Percentiles rank a stretch among this genome's conserved stretches.
Conservation (phyloP, 2,888 invertebrate genomes). For the Calliopum simillimum region DNA sequence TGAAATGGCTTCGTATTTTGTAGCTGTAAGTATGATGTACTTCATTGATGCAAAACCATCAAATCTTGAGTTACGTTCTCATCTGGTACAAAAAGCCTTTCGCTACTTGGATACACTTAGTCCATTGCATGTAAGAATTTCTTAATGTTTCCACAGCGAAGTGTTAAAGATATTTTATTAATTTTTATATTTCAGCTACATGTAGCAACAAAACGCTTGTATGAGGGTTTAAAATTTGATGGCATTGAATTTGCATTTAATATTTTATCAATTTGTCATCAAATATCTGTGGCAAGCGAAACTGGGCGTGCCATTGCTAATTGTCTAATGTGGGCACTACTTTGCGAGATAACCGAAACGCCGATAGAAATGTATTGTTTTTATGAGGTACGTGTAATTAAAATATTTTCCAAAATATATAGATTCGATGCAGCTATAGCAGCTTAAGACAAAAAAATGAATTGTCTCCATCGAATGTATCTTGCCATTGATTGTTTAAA, state of each 20-base stretch:
- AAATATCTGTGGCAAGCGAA: slow-evolving; percentile 50
- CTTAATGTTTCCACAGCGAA: background rate
- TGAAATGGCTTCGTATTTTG: slow-evolving; percentile 49
- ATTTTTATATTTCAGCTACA: slow-evolving; percentile 46
- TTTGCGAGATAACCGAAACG: slow-evolving; percentile 48
- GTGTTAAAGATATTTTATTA: background rate
- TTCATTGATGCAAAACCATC: slow-evolving; percentile 44
- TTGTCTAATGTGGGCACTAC: slow-evolving; percentile 51
- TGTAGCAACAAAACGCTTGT: slow-evolving; percentile 50
- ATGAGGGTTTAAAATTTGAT: slow-evolving; percentile 45
- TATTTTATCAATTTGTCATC: slow-evolving; percentile 48
- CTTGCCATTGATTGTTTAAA: no score
- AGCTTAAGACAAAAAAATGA: no score
- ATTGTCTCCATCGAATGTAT: no score
- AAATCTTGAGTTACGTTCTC: slow-evolving; percentile 48
- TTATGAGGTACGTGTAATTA: slow-evolving; percentile 45
- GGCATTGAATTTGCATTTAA: slow-evolving; percentile 44
- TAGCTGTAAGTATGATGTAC: slow-evolving; percentile 46
- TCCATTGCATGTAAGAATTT: slow-evolving; percentile 50
- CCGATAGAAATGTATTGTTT: slow-evolving; percentile 51
- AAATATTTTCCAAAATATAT: no score
- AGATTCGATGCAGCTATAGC: no score
- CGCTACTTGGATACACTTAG: slow-evolving; percentile 50
- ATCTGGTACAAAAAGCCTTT: slow-evolving; percentile 51
- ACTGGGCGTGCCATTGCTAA: slow-evolving; percentile 51